Percentiles rank a stretch among this genome's conserved stretches.
phyloP scores from a whole-genome alignment of 1,140 invertebrate species.

The Radopholus similis region DNA sequence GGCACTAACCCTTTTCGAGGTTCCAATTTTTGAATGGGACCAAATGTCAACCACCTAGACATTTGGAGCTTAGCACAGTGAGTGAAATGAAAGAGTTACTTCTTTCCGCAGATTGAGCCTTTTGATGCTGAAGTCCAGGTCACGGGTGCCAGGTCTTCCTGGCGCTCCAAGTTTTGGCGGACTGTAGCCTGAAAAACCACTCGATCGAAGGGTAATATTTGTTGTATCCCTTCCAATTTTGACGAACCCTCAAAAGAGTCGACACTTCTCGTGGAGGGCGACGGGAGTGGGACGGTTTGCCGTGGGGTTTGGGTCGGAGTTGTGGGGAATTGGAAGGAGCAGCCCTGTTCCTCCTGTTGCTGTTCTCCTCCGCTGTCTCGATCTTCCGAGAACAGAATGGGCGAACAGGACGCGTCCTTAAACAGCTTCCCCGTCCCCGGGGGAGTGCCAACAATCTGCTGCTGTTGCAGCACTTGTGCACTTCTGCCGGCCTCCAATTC shows the following conservation, averaged over 20 bases:
- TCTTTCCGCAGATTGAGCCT: constrained; percentile 29
- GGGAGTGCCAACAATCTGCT: too few relatives aligned
- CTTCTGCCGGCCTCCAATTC: too few relatives aligned
- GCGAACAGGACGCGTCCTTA: constrained; percentile 17
- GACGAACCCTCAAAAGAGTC: constrained; percentile 38
- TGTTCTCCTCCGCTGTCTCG: background rate
- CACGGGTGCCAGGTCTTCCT: constrained; percentile 40
- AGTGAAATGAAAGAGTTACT: constrained; percentile 17
- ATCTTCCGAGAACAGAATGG: constrained; percentile 4
- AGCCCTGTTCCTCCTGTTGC: background rate
- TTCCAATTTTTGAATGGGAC: background rate
- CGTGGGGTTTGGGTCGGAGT: background rate
- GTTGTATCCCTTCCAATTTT: too few relatives aligned
- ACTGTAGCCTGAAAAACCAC: too few relatives aligned
- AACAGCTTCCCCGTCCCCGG: too few relatives aligned
- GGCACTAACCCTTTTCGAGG: background rate
- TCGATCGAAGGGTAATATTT: too few relatives aligned
- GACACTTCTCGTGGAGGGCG: constrained; percentile 32
- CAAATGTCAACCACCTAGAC: background rate
- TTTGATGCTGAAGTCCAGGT: constrained; percentile 35
- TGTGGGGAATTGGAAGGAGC: background rate
- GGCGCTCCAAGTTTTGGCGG: constrained; percentile 41
- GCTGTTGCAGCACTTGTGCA: too few relatives aligned
- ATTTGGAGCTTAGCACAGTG: background rate
- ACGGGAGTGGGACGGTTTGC: background rate